Conservation (phyloP, 2,888 invertebrate genomes). For the Ichneumoninae sp. region DNA sequence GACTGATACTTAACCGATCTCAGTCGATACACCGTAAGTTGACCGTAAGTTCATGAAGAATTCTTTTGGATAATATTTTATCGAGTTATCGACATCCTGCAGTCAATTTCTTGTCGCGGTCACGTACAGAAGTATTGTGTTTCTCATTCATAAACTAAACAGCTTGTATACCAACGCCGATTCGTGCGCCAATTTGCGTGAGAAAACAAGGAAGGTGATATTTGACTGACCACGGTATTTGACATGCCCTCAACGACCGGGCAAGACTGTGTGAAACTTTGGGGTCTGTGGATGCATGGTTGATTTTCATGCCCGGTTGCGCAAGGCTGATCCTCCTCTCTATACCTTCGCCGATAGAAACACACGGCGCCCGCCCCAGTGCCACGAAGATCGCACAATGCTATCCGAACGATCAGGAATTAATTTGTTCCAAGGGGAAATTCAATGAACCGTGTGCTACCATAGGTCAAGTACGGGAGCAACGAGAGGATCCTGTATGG, state of each 20-base stretch:
- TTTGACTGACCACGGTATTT: neutral
- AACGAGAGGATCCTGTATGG: constrained; percentile 17
- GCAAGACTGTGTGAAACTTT: constrained; percentile 5
- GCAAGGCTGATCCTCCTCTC: constrained; percentile 15
- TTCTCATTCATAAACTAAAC: neutral
- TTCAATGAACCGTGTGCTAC: constrained; percentile 50
- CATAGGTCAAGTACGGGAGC: constrained; percentile 27
- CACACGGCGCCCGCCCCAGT: neutral
- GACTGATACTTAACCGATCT: too few relatives aligned
- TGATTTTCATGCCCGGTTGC: neutral
- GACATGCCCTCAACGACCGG: neutral
- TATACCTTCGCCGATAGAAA: constrained; percentile 12
- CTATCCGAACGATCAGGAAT: constrained; percentile 49
- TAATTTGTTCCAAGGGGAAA: constrained; percentile 59
- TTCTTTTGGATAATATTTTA: too few relatives aligned
- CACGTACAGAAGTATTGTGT: neutral
- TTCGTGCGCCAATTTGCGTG: neutral
- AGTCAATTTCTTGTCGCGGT: too few relatives aligned
- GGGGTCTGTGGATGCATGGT: neutral
- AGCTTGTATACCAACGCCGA: neutral
- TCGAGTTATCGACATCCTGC: too few relatives aligned
- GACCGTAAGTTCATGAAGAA: too few relatives aligned
- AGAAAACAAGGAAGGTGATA: neutral
- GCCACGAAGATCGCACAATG: constrained; percentile 39
- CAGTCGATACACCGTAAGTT: too few relatives aligned